Evolutionary conservation across 2,797 vertebrate genomes (phyloP), one percentile per base, ranked within the genome.

Genomic region (Vireo griseus): DNA sequence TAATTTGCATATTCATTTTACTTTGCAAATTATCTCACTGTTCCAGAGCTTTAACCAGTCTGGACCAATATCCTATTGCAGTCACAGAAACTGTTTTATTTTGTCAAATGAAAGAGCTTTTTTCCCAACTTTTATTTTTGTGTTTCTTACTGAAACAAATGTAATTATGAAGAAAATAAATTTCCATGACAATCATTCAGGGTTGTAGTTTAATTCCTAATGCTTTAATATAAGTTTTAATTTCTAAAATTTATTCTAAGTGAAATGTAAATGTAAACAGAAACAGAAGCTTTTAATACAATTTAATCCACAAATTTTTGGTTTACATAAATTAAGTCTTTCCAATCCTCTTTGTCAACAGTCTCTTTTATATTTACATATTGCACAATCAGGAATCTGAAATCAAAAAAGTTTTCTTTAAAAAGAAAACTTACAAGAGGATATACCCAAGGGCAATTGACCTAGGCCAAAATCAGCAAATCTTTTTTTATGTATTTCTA

Each of bases 1-100:
- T 80, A 74, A 95, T 95, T 77, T 96, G 68, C 93, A 94, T 96
- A 75, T 61, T 52, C 31, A 90, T 94, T 94, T 94, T 90, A 13
- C 31, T 91, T 90, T 67, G 68, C 52, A 74, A 94, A 92, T 94
- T 94, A 92, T 95, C 95, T 95, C 93, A 26, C 61, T 86, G 4
- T 86, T 94, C 61, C 91, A 95, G 90, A 92, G 87, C 75, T 76
- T 90, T 82, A 92, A 78, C 48, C 50, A 88, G 58, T 29, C 75
- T 82, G 75, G 85, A 72, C 42, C n/a, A 67, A 65, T 74, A 37
- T 86, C n/a, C 78, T 80, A 1, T 19, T 75, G 63, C n/a, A 91
- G 61, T 75, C 54, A 75, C 13, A 71, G 39, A 29, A 58, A 83
- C 26, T 80, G 35, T 72, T 85, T 22, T 59, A 26, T 57, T 92